Base-by-base conservation (phyloP, 1,140 invertebrate species). In the Calliphora vicina region DNA sequence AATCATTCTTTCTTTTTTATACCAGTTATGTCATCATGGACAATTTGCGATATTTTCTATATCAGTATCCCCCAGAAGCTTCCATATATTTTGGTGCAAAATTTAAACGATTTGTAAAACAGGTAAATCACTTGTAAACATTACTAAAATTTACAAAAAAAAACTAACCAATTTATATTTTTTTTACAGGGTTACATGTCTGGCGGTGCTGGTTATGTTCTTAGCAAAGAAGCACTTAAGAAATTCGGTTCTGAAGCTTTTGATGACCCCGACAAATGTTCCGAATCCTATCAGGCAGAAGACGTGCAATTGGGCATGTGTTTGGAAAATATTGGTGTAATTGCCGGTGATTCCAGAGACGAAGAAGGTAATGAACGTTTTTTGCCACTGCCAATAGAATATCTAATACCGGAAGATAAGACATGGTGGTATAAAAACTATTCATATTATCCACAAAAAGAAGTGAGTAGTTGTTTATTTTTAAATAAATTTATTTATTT, bases 221-320 rank as follows among this genome's bases (percentile, higher is more conserved):
- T 99, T 71, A 98, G 97, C 87, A 92, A 93, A 45, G 94, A 94
- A 89, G 96, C 96, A 12, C 85, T 97, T 6, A 92, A 92, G 71
- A 92, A 93, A 84, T 96, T 97, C 85, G 94, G 97, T 13, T 93
- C 94, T 80, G 93, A 94, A 83, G 96, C 92, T 0, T 87, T 97
- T 67, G 93, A 93, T 0, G 93, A 97, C 82, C 90, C 92, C 2
- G 93, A 92, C 0, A 93, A 94, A 8, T 98, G 97, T 88, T 91
- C 94, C n/a, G 84, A 93, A 23, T 93, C 93, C 85, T 93, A 92
- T n/a, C 93, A 95, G 0, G 83, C 88, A 0, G 98, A 99, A 89
- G 98, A 99, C 88, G 96, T 96, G 0, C 96, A 98, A 90, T 96
- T 99, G 91, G 97, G 97, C 83, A 82, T 96, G 88, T 99, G 98